Evolutionary conservation across 2,888 invertebrate species (phyloP).

Genomic region (Boloria selene): DNA sequence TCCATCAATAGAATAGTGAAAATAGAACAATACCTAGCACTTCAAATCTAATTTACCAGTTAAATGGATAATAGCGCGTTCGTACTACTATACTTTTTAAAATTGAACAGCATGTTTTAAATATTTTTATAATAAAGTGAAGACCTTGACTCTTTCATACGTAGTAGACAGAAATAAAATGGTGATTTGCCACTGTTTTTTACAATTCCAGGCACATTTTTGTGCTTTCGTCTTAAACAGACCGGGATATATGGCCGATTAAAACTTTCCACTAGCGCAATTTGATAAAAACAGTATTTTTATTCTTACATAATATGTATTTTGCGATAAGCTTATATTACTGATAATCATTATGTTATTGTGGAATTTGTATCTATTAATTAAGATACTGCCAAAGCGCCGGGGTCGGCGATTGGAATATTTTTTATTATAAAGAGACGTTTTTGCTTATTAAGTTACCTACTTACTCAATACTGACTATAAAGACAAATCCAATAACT

Average conservation of each 20-base stretch:
- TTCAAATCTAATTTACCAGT: slow-evolving; percentile 47
- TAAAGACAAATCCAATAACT: too few relatives aligned
- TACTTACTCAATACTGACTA: too few relatives aligned
- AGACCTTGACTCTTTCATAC: background rate
- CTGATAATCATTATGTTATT: too few relatives aligned
- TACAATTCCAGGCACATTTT: slow-evolving; percentile 7
- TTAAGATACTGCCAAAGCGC: too few relatives aligned
- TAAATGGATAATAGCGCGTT: slow-evolving; percentile 40
- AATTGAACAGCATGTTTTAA: background rate
- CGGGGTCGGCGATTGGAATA: too few relatives aligned
- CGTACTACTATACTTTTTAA: slow-evolving; percentile 18
- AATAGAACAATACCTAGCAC: slow-evolving; percentile 40
- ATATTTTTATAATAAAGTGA: slow-evolving; percentile 3
- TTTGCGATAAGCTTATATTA: background rate
- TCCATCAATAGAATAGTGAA: too few relatives aligned
- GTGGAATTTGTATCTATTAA: too few relatives aligned
- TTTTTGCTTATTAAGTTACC: too few relatives aligned
- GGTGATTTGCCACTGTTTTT: background rate
- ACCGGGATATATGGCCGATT: slow-evolving; percentile 2
- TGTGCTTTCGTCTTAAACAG: slow-evolving; percentile 17
- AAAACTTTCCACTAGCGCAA: background rate
- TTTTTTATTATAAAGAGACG: too few relatives aligned
- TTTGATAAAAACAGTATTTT: background rate
- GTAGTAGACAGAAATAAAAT: background rate
- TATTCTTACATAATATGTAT: background rate